Evolutionary conservation across 2,113 vertebrate genomes (phyloP).

Genomic region (Rana temporaria): DNA sequence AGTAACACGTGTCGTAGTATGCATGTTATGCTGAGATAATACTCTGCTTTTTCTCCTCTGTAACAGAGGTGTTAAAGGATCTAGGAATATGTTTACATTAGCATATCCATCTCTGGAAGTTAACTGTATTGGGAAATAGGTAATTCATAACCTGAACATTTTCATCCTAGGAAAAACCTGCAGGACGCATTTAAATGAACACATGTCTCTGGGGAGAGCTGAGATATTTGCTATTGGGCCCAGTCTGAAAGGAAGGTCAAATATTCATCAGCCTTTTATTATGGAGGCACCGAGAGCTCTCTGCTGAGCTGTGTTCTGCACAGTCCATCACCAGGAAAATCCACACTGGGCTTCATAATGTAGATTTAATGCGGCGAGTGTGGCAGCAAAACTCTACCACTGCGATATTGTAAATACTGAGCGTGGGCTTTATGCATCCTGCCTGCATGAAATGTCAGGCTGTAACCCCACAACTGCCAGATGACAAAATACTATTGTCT

Average conservation of each 20-base stretch:
- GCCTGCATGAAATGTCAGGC: conserved; percentile 13
- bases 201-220: conserved; percentile 45
- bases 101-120: conserved; percentile 50
- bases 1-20: background rate
- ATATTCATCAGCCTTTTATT: conserved; percentile 56
- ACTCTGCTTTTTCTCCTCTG: conserved; percentile 34
- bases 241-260: conserved; percentile 56
- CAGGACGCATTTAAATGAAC: conserved; percentile 58
- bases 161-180: conserved; percentile 55
- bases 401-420: conserved; percentile 26
- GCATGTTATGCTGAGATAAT: conserved; percentile 25
- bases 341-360: conserved; percentile 49
- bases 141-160: conserved; percentile 57
- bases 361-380: conserved; percentile 50
- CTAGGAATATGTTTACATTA: conserved; percentile 54
- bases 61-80: conserved; percentile 51
- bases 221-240: conserved; percentile 56
- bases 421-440: conserved; percentile 14
- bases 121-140: conserved; percentile 54
- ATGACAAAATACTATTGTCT: background rate
- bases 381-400: conserved; percentile 15
- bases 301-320: conserved; percentile 50
- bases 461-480: conserved; percentile 5
- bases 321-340: conserved; percentile 52
- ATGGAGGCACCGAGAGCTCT: conserved; percentile 48